Evolutionary conservation across 2,113 vertebrate genomes (phyloP).

Genomic region (Dendrocopos noguchii): DNA sequence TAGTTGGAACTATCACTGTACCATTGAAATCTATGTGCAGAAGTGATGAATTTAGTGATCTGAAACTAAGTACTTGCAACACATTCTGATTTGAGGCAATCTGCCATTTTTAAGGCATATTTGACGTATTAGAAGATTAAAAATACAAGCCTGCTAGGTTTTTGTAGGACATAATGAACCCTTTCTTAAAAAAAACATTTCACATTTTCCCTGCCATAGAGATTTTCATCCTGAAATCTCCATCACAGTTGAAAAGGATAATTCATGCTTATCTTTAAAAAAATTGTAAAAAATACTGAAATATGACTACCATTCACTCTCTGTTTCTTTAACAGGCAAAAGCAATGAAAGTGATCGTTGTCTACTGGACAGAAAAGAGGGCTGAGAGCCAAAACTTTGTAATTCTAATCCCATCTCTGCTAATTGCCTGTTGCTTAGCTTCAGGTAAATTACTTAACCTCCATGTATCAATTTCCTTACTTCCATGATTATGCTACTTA

Average conservation of each 20-base stretch:
- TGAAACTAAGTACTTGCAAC: neutral
- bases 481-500: conserved; percentile 24
- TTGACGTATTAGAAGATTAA: neutral
- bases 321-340: neutral
- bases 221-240: neutral
- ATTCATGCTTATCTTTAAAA: neutral
- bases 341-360: neutral
- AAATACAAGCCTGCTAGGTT: neutral
- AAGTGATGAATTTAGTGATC: neutral
- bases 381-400: neutral
- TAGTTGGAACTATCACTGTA: neutral
- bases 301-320: neutral
- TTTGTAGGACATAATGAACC: neutral
- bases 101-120: neutral
- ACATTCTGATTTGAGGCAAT: neutral
- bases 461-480: conserved; percentile 21
- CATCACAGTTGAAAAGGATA: neutral
- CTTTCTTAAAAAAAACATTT: neutral
- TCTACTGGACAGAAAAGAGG: neutral
- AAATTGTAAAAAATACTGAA: neutral
- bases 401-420: conserved; percentile 29
- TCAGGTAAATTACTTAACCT: conserved; percentile 44
- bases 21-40: neutral
- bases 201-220: neutral
- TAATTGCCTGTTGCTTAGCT: conserved; percentile 18